Percentiles rank a stretch among this genome's conserved stretches.
These are phyloP conservation scores for Scaptomyza reducta DNA, from an alignment of 2,888 invertebrate genomes.

Conservation along the genomic window DNA sequence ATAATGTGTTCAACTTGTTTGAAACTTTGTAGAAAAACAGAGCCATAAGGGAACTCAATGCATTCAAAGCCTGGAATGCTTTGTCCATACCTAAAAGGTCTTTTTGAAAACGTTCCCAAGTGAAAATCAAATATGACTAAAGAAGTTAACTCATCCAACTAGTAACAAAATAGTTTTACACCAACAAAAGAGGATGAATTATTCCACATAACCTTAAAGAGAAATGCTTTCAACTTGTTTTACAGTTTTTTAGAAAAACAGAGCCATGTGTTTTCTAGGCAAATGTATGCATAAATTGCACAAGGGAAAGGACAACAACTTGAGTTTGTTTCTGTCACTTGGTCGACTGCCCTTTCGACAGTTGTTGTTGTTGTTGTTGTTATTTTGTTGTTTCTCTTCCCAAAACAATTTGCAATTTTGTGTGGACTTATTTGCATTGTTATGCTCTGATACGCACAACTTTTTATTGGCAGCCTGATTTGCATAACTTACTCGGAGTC, in stretches of 20 bases:
- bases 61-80: too few relatives aligned
- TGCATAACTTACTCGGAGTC: constrained; percentile 95
- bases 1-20: neutral
- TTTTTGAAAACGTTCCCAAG: too few relatives aligned
- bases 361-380: constrained; percentile 35
- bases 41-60: too few relatives aligned
- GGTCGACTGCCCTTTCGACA: constrained; percentile 72
- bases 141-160: too few relatives aligned
- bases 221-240: neutral
- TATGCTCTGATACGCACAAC: constrained; percentile 59
- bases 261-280: neutral
- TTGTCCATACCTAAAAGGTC: too few relatives aligned
- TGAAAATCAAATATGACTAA: neutral
- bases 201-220: neutral
- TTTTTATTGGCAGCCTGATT: constrained; percentile 70
- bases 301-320: neutral
- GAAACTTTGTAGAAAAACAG: too few relatives aligned
- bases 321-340: constrained; percentile 45
- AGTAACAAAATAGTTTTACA: neutral
- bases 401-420: constrained; percentile 62
- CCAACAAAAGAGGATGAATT: too few relatives aligned
- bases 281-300: constrained; percentile 52
- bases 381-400: neutral
- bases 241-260: neutral
- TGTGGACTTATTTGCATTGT: constrained; percentile 25